These are phyloP conservation scores for Troides oblongomaculatus DNA, from an alignment of 2,888 invertebrate species.

Conservation along the genomic window DNA sequence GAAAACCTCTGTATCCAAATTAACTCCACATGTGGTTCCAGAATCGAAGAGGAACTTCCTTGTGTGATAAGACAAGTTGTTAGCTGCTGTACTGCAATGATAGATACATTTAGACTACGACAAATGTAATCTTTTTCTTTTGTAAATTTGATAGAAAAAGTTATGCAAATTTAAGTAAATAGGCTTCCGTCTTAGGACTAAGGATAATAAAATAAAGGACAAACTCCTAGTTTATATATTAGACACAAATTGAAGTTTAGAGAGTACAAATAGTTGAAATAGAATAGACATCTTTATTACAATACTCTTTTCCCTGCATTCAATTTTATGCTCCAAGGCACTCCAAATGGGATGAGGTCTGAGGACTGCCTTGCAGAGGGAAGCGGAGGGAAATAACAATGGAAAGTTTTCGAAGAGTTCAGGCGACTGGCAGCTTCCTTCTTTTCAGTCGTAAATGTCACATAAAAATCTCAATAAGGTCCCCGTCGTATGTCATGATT, in stretches of 20 bases:
- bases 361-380: conserved; percentile 1
- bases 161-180: too few species aligned
- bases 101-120: too few species aligned
- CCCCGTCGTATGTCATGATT: conserved; percentile 11
- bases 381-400: conserved; percentile 7
- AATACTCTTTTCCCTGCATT: conserved; percentile 5
- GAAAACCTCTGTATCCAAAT: too few species aligned
- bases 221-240: not conserved
- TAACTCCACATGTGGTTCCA: too few species aligned
- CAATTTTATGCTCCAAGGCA: conserved; percentile 14
- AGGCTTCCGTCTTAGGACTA: too few species aligned
- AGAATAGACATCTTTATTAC: conserved; percentile 7
- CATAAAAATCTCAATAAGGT: conserved; percentile 12
- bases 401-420: conserved; percentile 15
- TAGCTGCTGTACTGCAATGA: too few species aligned
- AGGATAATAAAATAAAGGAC: too few species aligned
- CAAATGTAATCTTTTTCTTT: too few species aligned
- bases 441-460: conserved; percentile 16
- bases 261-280: conserved; percentile 1
- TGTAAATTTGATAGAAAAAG: too few species aligned
- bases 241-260: not conserved
- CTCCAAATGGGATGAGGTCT: conserved; percentile 11
- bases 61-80: too few species aligned
- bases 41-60: too few species aligned
- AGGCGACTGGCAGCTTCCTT: conserved; percentile 5